Percentiles rank a stretch among this genome's conserved stretches.
These are phyloP conservation scores for Heterohyrax brucei DNA, from an alignment of 2,797 vertebrate species.

Conservation along the genomic window DNA sequence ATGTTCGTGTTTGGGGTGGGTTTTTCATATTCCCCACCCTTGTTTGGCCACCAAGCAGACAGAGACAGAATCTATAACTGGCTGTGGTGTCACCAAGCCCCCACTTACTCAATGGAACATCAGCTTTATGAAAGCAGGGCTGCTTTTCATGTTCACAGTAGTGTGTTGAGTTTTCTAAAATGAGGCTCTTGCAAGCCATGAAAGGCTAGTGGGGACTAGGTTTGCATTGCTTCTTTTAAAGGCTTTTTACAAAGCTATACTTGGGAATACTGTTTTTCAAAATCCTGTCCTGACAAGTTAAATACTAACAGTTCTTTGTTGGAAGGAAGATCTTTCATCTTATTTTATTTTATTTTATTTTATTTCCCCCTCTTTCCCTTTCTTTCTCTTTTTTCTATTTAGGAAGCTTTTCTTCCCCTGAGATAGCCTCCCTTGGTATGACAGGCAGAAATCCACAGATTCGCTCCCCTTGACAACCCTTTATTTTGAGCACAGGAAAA, in stretches of 20 bases:
- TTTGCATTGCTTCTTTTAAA: constrained; percentile 79
- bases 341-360: constrained; percentile 8
- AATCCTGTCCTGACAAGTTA: constrained; percentile 84
- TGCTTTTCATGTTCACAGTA: constrained; percentile 80
- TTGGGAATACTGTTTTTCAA: constrained; percentile 81
- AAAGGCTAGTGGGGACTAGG: constrained; percentile 72
- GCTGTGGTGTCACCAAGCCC: neutral
- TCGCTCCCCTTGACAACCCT: neutral
- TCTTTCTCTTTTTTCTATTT: constrained; percentile 62
- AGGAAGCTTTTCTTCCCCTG: constrained; percentile 77
- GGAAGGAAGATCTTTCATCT: constrained; percentile 79
- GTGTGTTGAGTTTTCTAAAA: constrained; percentile 77
- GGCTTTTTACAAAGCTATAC: constrained; percentile 82
- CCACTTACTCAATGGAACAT: constrained; percentile 60
- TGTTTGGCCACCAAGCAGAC: constrained; percentile 58
- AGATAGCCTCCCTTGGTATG: constrained; percentile 61
- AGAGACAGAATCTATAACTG: constrained; percentile 79
- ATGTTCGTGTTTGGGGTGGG: constrained; percentile 37
- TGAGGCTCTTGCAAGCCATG: constrained; percentile 76
- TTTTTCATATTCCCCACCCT: constrained; percentile 57
- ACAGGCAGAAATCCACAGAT: constrained; percentile 64
- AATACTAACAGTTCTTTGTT: constrained; percentile 82
- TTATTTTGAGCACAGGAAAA: constrained; percentile 61
- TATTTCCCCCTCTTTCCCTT: neutral
- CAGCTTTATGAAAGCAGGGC: constrained; percentile 68